Evolutionary conservation across 2,797 vertebrate genomes (phyloP).

Genomic region (Macrochelys suwanniensis): DNA sequence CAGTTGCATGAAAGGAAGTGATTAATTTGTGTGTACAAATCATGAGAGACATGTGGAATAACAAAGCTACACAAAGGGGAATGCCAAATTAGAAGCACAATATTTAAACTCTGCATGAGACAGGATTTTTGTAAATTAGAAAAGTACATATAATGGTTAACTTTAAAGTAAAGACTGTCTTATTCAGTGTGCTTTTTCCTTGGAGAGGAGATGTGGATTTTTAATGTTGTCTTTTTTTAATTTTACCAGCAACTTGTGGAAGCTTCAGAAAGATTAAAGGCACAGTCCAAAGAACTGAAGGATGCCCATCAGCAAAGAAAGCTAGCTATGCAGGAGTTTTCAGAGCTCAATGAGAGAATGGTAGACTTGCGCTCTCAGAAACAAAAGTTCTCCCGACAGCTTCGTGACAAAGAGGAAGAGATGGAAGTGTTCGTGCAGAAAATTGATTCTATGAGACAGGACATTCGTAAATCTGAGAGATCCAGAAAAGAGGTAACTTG

Average conservation of each 20-base stretch:
- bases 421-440: constrained; percentile 90
- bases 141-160: background rate
- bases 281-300: constrained; percentile 93
- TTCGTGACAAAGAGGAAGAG: constrained; percentile 96
- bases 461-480: constrained; percentile 92
- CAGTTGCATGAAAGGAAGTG: background rate
- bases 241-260: constrained; percentile 91
- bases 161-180: background rate
- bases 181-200: background rate
- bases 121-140: background rate
- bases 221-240: background rate
- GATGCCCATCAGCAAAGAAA: constrained; percentile 95
- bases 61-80: background rate
- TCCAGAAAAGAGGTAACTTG: constrained; percentile 89
- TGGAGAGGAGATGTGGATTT: background rate
- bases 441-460: constrained; percentile 90
- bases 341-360: constrained; percentile 92
- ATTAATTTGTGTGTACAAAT: background rate
- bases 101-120: background rate
- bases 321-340: constrained; percentile 93
- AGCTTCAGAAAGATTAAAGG: constrained; percentile 91
- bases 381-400: constrained; percentile 92
- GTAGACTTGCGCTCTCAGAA: constrained; percentile 92
- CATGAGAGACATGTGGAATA: background rate
- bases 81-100: background rate